Evolutionary conservation across 2,113 vertebrate species (phyloP), one percentile per base, ranked within the genome.

Genomic region (Procavia capensis): DNA sequence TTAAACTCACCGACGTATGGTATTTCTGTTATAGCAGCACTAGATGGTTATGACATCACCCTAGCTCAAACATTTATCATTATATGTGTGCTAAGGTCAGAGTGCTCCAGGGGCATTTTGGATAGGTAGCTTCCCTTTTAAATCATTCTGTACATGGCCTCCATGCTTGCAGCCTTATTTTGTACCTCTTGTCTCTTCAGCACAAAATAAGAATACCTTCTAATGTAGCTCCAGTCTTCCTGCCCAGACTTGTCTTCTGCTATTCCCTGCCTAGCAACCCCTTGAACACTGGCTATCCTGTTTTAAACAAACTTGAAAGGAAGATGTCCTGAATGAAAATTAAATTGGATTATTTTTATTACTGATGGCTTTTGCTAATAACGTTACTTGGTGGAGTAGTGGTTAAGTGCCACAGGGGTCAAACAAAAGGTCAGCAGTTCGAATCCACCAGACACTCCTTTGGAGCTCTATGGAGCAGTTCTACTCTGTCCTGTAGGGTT

Each of bases 251-350:
- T 83, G 31, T 27, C 13, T 50, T 20, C 63, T 39, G 4, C 25
- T 47, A 9, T 3, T 6, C 1, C 14, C 68, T 25, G 27, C 43
- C 29, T 41, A 0, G 2, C 66, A 34, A 2, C 22, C 41, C 1
- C 20, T 81, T 81, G 74, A 70, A n/a, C 5, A 6, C 5, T 5
- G 63, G 31, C 63, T 34, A 61, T 63, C 34, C 10, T 80, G 20
- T 72, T 85, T 80, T 61, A 63, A 90, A 20, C 54, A 25, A 61
- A 34, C 80, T 94, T 85, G 68, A 85, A 59, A n/a, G 50, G 39
- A 63, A 47, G 61, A 13, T 54, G 70, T 59, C 61, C 63, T 85
- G 50, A 50, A 72, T 90, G 87, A 70, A 79, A 85, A 68, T 4
- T 57, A 59, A 54, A 59, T 59, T 4, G 45, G 66, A n/a, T 66